Evolutionary conservation across 1,140 invertebrate genomes (phyloP).

Genomic region (Cherax destructor): DNA sequence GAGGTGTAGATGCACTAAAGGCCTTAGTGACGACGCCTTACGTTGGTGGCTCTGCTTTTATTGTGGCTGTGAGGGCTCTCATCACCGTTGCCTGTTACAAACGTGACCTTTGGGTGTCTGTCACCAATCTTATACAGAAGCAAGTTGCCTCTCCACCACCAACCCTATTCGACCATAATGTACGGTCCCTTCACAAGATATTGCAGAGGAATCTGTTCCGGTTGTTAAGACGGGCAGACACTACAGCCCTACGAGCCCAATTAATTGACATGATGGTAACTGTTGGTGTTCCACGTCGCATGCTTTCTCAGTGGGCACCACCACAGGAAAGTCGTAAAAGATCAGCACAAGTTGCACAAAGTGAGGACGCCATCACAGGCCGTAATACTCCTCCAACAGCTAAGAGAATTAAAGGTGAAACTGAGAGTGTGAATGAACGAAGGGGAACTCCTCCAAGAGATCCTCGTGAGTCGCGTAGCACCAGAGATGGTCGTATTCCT

Average conservation of each 20-base stretch:
- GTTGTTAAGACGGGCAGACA: slow-evolving; percentile 56
- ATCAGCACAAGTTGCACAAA: not conserved
- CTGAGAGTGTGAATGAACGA: not conserved
- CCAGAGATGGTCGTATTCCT: not conserved
- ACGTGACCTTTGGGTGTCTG: slow-evolving; percentile 50
- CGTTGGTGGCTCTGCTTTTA: slow-evolving; percentile 63
- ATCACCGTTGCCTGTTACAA: slow-evolving; percentile 70
- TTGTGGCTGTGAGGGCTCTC: slow-evolving; percentile 59
- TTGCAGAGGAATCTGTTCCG: slow-evolving; percentile 69
- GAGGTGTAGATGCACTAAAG: slow-evolving; percentile 50
- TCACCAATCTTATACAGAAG: slow-evolving; percentile 53
- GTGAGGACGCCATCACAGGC: slow-evolving; percentile 57
- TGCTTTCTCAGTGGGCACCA: slow-evolving; percentile 66
- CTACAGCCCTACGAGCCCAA: slow-evolving; percentile 17
- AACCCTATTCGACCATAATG: slow-evolving; percentile 69
- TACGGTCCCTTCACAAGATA: slow-evolving; percentile 67
- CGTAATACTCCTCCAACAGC: slow-evolving; percentile 33
- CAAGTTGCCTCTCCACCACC: slow-evolving; percentile 66
- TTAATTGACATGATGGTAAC: slow-evolving; percentile 69
- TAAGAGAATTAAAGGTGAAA: not conserved
- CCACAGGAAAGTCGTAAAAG: slow-evolving; percentile 48
- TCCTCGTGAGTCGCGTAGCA: not conserved
- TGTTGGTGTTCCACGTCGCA: slow-evolving; percentile 66
- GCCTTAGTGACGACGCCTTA: slow-evolving; percentile 63
- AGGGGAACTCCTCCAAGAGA: slow-evolving; percentile 6